A percentile compares a stretch with the other conserved stretches of the same genome.
Evolutionary conservation across 2,797 vertebrate species (phyloP).

Genomic region (Malurus splendens): DNA sequence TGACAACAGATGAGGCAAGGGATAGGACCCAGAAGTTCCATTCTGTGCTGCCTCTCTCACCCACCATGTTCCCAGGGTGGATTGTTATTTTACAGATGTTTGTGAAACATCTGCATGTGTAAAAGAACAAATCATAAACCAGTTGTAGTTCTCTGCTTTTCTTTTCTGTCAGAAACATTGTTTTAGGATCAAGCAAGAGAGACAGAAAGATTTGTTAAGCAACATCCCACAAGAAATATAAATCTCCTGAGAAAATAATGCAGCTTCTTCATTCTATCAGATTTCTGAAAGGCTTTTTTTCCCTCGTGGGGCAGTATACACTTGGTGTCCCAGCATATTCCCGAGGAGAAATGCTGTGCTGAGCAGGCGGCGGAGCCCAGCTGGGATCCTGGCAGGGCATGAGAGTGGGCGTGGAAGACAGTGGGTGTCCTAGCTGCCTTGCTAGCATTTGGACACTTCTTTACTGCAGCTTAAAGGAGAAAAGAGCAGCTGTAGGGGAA

Average conservation of each 20-base stretch:
- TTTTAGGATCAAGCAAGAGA: not conserved
- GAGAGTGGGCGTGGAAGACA: not conserved
- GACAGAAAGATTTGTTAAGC: slow-evolving; percentile 34
- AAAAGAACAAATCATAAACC: slow-evolving; percentile 30
- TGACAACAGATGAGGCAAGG: not conserved
- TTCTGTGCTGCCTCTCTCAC: not conserved
- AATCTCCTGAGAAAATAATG: slow-evolving; percentile 50
- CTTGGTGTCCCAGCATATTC: not conserved
- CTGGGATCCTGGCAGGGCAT: not conserved
- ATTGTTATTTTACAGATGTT: slow-evolving; percentile 4
- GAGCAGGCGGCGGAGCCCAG: not conserved
- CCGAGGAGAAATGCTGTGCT: not conserved
- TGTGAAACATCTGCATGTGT: slow-evolving; percentile 25
- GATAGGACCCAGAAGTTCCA: not conserved
- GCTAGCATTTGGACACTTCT: not conserved
- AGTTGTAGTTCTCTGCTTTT: not conserved
- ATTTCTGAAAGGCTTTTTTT: slow-evolving; percentile 7
- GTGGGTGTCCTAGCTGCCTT: not conserved
- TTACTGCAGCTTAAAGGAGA: not conserved
- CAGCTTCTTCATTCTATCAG: not conserved
- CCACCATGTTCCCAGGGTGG: not conserved
- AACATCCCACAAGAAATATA: slow-evolving; percentile 23
- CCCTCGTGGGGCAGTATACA: fast-evolving
- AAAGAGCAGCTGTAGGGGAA: not conserved
- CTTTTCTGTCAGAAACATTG: slow-evolving; percentile 40